Evolutionary conservation across 2,113 vertebrate species (phyloP).

Genomic region (Oenanthe oenanthe): DNA sequence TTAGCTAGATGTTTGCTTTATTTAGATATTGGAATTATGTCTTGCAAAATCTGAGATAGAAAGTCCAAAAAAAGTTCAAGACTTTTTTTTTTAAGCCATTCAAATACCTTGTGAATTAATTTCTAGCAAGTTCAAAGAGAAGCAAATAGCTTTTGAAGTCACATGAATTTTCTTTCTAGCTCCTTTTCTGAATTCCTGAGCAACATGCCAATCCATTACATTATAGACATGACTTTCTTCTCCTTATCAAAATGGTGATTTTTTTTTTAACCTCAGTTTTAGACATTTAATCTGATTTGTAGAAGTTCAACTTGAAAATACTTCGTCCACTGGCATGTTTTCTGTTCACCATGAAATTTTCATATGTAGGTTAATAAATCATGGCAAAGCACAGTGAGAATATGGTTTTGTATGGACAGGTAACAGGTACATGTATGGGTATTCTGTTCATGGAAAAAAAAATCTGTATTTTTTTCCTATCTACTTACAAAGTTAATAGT

Average conservation of each 20-base stretch:
- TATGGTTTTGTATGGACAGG: not conserved
- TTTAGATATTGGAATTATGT: not conserved
- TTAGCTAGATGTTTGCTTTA: not conserved
- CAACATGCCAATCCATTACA: not conserved
- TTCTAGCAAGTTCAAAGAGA: not conserved
- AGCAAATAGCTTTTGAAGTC: not conserved
- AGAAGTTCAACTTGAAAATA: not conserved
- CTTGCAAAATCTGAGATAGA: not conserved
- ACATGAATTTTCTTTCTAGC: not conserved
- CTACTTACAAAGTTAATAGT: not conserved
- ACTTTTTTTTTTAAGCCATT: not conserved
- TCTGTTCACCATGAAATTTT: not conserved
- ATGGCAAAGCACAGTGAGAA: accelerated
- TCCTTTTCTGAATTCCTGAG: not conserved
- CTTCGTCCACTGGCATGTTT: not conserved
- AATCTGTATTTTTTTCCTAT: not conserved
- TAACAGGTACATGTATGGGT: not conserved
- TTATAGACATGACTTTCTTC: not conserved
- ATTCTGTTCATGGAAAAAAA: not conserved
- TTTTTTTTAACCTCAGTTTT: not conserved
- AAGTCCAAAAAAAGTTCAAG: not conserved
- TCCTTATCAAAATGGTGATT: not conserved
- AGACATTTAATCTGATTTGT: not conserved
- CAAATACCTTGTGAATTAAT: not conserved
- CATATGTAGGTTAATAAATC: not conserved